Conservation (phyloP, 1,140 invertebrate species). For the Papilio machaon region DNA sequence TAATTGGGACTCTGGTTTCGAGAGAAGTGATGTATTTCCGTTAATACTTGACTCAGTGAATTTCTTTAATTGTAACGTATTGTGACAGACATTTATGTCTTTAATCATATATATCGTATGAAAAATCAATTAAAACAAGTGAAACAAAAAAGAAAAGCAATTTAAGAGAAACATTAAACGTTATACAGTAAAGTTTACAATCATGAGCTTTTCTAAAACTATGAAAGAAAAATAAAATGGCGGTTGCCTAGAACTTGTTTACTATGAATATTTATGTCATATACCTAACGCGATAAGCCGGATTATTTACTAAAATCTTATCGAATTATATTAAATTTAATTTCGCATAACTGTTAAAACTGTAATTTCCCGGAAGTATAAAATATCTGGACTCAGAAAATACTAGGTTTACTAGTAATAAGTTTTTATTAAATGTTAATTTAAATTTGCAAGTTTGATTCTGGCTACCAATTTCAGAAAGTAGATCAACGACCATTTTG, state of each 20-base stretch:
- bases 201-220: neutral
- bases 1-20: neutral
- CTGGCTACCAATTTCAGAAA: neutral
- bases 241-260: neutral
- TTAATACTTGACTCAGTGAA: neutral
- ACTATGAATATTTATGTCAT: neutral
- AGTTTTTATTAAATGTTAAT: neutral
- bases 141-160: neutral
- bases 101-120: neutral
- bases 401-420: neutral
- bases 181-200: neutral
- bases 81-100: neutral
- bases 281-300: neutral
- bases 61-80: constrained; percentile 2
- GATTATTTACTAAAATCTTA: constrained; percentile 20
- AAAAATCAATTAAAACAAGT: neutral
- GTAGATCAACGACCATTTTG: neutral
- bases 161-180: neutral
- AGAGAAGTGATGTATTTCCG: neutral
- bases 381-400: neutral
- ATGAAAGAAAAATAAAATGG: neutral
- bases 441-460: neutral
- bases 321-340: constrained; percentile 1
- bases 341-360: constrained; percentile 10
- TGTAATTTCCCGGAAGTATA: neutral